Conservation (phyloP, 2,797 vertebrate genomes). For the Sylvia borin region DNA sequence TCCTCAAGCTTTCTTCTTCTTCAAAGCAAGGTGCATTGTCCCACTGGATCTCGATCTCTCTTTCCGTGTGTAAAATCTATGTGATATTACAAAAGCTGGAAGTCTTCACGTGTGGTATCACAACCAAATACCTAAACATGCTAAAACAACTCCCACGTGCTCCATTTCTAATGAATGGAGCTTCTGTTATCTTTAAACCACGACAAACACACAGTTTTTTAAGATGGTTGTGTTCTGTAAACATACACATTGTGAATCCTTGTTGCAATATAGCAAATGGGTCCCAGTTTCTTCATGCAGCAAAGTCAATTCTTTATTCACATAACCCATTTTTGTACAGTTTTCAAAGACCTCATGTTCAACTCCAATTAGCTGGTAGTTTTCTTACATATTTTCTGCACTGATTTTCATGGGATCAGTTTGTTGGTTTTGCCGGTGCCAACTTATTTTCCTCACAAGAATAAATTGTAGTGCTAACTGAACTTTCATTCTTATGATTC, state of each 20-base stretch:
- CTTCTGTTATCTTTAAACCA: neutral
- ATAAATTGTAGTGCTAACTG: neutral
- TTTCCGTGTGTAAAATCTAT: neutral
- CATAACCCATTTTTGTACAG: neutral
- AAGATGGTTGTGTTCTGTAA: neutral
- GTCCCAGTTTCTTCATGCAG: neutral
- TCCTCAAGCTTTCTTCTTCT: neutral
- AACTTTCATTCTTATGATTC: neutral
- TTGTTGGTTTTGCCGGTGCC: neutral
- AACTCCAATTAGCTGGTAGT: neutral
- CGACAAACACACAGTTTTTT: neutral
- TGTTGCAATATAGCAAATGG: neutral
- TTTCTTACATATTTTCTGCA: neutral
- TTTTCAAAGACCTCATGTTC: neutral
- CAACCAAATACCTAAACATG: neutral
- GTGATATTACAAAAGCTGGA: neutral
- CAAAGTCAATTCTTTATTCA: neutral
- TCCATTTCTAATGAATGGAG: neutral
- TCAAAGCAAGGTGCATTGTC: neutral
- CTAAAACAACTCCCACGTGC: neutral
- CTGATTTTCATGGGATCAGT: neutral
- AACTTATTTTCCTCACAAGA: neutral
- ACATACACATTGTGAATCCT: neutral
- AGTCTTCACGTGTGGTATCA: neutral
- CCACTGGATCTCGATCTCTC: neutral